Base-by-base conservation (phyloP, 1,140 invertebrate genomes). In the Dermatophagoides farinae region DNA sequence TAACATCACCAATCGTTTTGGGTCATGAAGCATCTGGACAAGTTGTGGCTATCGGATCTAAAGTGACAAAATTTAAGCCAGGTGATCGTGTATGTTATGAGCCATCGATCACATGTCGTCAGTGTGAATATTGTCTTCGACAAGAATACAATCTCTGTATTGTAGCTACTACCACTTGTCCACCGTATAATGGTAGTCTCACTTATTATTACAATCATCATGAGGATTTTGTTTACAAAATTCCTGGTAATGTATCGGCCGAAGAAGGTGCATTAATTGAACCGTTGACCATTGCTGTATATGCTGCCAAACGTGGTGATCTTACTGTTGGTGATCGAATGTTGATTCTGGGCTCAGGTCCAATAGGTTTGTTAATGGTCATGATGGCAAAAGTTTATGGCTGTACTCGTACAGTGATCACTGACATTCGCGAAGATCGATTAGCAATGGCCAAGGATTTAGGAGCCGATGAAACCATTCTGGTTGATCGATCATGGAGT, bases 241-340 rank as follows among this genome's bases (percentile, higher is more conserved):
- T 97, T 31, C 90, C 91, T 0, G 82, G 89, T 66, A 77, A 92
- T 73, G 82, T 97, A 8, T 77, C 77, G 20, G 78, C 89, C 69
- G 91, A 93, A 71, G 92, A 97, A 73, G 92, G 87, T 18, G 91
- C 91, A 0, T 68, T 97, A 1, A 70, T 95, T 52, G 91, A 97
- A 70, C 91, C 92, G 0, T 71, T 97, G 9, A 83, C 88, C 0
- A 89, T 96, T 25, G 91, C 82, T 8, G 86, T 96, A 0, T 88
- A 95, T 72, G 88, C 88, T 44, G 93, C 88, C 67, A 78, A 82
- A 64, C 77, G 88, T 55, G 89, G 80, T 8, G 76, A 77, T 9
- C 77, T 88, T 60, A 77, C 71, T 31, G 76, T 82, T 10, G 88
- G 86, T 0, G 79, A 80, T 16, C 77, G 75, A 40, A 84, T 96